Percentiles rank a stretch among this genome's conserved stretches.
Evolutionary conservation across 1,140 invertebrate species (phyloP).

Genomic region (Trachelipus rathkii): DNA sequence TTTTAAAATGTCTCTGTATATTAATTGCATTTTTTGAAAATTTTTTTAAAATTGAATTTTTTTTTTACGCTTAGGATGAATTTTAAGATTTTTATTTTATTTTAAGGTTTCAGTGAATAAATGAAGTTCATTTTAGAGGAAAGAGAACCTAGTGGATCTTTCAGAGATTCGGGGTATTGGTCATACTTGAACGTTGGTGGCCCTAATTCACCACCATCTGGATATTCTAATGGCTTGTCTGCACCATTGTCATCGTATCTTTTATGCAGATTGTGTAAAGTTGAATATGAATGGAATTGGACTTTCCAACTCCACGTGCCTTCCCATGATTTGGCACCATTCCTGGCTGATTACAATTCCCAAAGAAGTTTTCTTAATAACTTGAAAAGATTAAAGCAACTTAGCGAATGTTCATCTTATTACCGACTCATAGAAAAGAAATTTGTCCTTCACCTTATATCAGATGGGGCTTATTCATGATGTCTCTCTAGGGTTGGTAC

Average conservation of each 20-base stretch:
- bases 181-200: constrained; percentile 39
- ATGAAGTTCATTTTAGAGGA: constrained; percentile 23
- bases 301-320: constrained; percentile 8
- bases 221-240: constrained; percentile 24
- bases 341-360: constrained; percentile 34
- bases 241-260: neutral
- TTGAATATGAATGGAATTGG: constrained; percentile 24
- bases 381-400: constrained; percentile 37
- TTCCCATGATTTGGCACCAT: constrained; percentile 31
- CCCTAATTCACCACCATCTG: constrained; percentile 31
- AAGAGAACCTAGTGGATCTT: constrained; percentile 41
- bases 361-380: constrained; percentile 44
- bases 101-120: neutral
- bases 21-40: no score
- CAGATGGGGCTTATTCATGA: constrained; percentile 30
- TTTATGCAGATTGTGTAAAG: constrained; percentile 31
- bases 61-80: no score
- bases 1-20: no score
- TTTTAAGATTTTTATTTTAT: no score
- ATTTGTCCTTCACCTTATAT: constrained; percentile 34
- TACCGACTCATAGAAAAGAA: constrained; percentile 29
- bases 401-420: constrained; percentile 33
- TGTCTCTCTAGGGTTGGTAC: constrained; percentile 29
- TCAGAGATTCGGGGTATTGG: constrained; percentile 40
- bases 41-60: no score